Conservation (phyloP, 1,140 invertebrate genomes). For the Drosophila melanogaster region DNA sequence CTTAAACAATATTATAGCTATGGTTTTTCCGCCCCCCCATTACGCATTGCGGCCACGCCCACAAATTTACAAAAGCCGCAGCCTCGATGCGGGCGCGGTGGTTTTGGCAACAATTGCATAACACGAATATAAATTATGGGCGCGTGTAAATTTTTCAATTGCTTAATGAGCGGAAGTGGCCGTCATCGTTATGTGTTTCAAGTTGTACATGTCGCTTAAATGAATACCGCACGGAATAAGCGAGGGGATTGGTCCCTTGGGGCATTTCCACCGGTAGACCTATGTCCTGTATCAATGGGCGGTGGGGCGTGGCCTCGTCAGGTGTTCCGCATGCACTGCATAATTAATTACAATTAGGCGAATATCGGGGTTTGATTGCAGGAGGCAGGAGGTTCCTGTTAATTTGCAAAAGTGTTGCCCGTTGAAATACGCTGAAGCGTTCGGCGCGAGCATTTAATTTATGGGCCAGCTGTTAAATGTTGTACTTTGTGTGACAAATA, state of each 20-base stretch:
- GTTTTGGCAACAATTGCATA: slow-evolving; percentile 32
- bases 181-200: slow-evolving; percentile 71
- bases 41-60: slow-evolving; percentile 17
- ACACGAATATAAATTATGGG: slow-evolving; percentile 66
- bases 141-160: slow-evolving; percentile 81
- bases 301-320: slow-evolving; percentile 57
- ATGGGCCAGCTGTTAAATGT: slow-evolving; percentile 76
- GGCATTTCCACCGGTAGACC: background rate
- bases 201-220: slow-evolving; percentile 74
- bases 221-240: slow-evolving; percentile 36
- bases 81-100: slow-evolving; percentile 24
- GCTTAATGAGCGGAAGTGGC: slow-evolving; percentile 84
- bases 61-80: slow-evolving; percentile 37
- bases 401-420: slow-evolving; percentile 75
- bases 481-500: slow-evolving; percentile 78
- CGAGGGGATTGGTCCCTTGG: background rate
- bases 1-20: slow-evolving; percentile 27
- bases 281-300: background rate
- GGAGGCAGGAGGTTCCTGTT: slow-evolving; percentile 41
- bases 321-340: slow-evolving; percentile 57
- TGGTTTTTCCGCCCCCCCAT: slow-evolving; percentile 34
- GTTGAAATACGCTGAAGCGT: slow-evolving; percentile 44
- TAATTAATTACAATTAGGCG: slow-evolving; percentile 79
- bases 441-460: slow-evolving; percentile 62
- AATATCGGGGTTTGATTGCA: slow-evolving; percentile 40